Conservation (phyloP, 2,113 vertebrate genomes). For the Hippoglossus stenolepis region DNA sequence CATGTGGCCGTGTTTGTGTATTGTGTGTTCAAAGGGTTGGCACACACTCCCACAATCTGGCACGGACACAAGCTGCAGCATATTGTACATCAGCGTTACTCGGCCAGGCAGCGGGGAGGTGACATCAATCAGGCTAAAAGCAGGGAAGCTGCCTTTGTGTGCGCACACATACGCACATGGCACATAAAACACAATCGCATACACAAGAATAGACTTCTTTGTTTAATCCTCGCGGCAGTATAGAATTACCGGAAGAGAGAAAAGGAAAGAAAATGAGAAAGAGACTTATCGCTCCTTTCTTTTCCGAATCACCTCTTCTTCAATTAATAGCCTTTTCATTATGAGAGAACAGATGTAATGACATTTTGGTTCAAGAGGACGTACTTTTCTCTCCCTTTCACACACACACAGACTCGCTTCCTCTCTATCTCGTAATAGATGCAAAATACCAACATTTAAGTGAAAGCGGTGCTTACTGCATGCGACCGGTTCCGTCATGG, state of each 20-base stretch:
- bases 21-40: slow-evolving; percentile 21
- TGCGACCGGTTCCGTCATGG: slow-evolving; percentile 44
- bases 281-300: slow-evolving; percentile 42
- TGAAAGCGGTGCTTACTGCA: slow-evolving; percentile 26
- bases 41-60: slow-evolving; percentile 24
- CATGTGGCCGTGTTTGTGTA: neutral
- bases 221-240: slow-evolving; percentile 44
- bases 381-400: slow-evolving; percentile 12
- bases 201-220: slow-evolving; percentile 54
- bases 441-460: slow-evolving; percentile 57
- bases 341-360: slow-evolving; percentile 46
- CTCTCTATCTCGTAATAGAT: slow-evolving; percentile 43
- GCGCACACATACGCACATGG: neutral
- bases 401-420: slow-evolving; percentile 12
- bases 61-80: slow-evolving; percentile 40
- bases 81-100: slow-evolving; percentile 51
- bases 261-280: slow-evolving; percentile 12
- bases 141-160: slow-evolving; percentile 33
- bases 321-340: slow-evolving; percentile 58
- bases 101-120: slow-evolving; percentile 44
- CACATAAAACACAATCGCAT: slow-evolving; percentile 28
- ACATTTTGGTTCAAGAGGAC: slow-evolving; percentile 48
- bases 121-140: slow-evolving; percentile 71
- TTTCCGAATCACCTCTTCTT: slow-evolving; percentile 40
- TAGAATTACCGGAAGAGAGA: slow-evolving; percentile 4